These are phyloP conservation scores for Scopus umbretta DNA, from an alignment of 2,113 vertebrate genomes.

Conservation along the genomic window DNA sequence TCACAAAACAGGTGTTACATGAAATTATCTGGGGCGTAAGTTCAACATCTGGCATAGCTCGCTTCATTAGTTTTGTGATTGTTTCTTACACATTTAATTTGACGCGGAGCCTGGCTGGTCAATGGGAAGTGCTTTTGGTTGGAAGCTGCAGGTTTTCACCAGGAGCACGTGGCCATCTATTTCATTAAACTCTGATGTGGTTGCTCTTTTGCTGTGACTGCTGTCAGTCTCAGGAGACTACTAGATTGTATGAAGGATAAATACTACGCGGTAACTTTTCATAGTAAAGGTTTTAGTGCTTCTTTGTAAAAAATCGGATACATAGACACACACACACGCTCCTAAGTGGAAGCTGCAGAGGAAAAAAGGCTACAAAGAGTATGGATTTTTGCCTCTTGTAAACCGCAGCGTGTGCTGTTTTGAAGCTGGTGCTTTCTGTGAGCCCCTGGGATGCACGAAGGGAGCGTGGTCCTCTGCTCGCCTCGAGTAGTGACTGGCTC, in stretches of 20 bases:
- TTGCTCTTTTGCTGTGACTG: not conserved
- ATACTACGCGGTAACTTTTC: not conserved
- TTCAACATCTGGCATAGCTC: not conserved
- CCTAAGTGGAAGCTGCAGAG: not conserved
- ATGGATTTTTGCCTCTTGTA: not conserved
- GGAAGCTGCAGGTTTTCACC: not conserved
- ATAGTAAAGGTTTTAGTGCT: not conserved
- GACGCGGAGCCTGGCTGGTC: not conserved
- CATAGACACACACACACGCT: not conserved
- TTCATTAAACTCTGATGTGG: no score
- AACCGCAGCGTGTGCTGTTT: not conserved
- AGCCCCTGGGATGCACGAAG: not conserved
- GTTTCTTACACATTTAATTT: not conserved
- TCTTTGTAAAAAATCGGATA: not conserved
- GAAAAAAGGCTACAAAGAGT: not conserved
- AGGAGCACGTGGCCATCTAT: accelerated
- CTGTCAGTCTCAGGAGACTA: not conserved
- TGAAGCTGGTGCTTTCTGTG: not conserved
- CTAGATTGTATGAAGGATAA: not conserved
- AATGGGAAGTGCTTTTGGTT: not conserved
- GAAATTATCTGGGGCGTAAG: not conserved
- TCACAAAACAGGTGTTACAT: not conserved
- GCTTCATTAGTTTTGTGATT: not conserved
- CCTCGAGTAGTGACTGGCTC: accelerated
- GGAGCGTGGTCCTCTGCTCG: not conserved